Percentiles rank a stretch among this genome's conserved stretches.
phyloP scores from a whole-genome alignment of 1,140 invertebrate species.

The Campoletis sonorensis region DNA sequence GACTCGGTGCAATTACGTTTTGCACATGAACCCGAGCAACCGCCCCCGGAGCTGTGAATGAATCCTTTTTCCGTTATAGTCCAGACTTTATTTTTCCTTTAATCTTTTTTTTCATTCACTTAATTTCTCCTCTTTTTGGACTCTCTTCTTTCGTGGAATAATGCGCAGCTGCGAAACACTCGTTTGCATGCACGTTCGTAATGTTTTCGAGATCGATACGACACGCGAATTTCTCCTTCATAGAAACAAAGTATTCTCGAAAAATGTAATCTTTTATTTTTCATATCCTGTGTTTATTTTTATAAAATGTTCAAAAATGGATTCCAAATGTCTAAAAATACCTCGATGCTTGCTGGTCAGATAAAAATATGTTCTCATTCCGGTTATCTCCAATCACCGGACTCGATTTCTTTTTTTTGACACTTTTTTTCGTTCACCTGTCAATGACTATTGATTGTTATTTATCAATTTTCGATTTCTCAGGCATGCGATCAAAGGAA shows the following conservation, averaged over 20 bases:
- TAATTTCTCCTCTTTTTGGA: neutral
- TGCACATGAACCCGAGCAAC: slow-evolving; percentile 39
- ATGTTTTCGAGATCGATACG: slow-evolving; percentile 46
- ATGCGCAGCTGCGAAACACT: slow-evolving; percentile 28
- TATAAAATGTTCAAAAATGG: neutral
- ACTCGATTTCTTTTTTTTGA: neutral
- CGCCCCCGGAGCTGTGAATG: slow-evolving; percentile 61
- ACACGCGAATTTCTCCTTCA: neutral
- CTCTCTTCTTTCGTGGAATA: neutral
- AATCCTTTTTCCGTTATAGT: slow-evolving; percentile 56
- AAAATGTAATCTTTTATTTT: neutral
- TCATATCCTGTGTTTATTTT: neutral
- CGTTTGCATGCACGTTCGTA: neutral
- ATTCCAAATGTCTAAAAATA: too few species aligned
- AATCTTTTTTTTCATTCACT: slow-evolving; percentile 37
- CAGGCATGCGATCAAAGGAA: neutral
- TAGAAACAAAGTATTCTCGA: neutral
- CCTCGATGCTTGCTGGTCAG: neutral
- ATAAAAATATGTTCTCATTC: neutral
- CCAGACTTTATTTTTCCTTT: slow-evolving; percentile 23
- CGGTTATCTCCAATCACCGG: neutral
- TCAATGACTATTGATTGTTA: neutral
- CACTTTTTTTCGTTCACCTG: neutral
- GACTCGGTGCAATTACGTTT: slow-evolving; percentile 60
- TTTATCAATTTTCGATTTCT: neutral